Conservation (phyloP, 2,113 vertebrate genomes). For the Nesoenas mayeri region DNA sequence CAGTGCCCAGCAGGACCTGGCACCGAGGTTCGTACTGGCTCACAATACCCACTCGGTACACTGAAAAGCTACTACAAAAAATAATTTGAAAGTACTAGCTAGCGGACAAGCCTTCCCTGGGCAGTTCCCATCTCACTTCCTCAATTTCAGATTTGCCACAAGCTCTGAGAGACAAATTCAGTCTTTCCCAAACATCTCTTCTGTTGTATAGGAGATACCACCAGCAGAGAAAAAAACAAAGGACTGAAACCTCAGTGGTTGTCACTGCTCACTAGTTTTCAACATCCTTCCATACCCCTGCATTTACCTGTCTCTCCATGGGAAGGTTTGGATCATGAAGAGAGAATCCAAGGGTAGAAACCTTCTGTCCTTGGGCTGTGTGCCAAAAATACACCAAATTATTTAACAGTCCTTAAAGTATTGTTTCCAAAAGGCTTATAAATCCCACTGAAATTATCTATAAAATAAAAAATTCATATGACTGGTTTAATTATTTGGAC, state of each 20-base stretch:
- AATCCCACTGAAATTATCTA: not conserved
- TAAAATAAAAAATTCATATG: not conserved
- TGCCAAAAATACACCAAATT: not conserved
- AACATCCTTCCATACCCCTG: not conserved
- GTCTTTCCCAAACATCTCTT: not conserved
- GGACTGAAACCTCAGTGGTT: not conserved
- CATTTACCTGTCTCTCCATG: not conserved
- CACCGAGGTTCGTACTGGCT: not conserved
- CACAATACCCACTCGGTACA: not conserved
- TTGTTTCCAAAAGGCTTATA: not conserved
- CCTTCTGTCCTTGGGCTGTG: not conserved
- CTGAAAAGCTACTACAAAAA: not conserved
- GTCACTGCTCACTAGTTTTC: not conserved
- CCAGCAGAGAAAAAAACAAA: not conserved
- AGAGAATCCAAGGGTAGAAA: not conserved
- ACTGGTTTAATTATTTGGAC: not conserved
- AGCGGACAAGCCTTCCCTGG: accelerated
- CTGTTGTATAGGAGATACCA: not conserved
- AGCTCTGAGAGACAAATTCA: not conserved
- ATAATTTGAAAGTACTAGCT: not conserved
- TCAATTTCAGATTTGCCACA: not conserved
- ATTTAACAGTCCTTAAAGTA: not conserved
- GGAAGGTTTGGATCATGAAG: not conserved
- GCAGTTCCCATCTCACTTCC: not conserved
- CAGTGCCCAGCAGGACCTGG: not conserved